A percentile compares a stretch with the other conserved stretches of the same genome.
phyloP scores from a whole-genome alignment of 2,888 invertebrate genomes.

The Boloria euphrosyne region DNA sequence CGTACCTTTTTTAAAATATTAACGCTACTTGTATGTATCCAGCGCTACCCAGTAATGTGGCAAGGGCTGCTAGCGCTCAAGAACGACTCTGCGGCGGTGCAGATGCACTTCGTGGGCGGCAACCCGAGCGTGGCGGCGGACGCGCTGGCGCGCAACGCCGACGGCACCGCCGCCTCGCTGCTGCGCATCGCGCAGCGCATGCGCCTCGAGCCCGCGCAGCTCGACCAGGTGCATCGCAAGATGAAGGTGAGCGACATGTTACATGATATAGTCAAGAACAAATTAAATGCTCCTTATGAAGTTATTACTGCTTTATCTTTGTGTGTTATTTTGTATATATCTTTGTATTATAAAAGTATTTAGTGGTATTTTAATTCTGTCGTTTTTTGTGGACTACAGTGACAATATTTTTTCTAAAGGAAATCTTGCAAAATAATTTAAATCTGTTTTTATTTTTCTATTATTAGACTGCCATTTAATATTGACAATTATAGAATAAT shows the following conservation, averaged over 20 bases:
- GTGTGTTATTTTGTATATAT: too few species aligned
- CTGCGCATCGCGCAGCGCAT: constrained; percentile 98
- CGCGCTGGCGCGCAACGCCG: constrained; percentile 92
- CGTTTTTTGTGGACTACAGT: too few species aligned
- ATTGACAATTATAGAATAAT: too few species aligned
- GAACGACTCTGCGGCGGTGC: constrained; percentile 98
- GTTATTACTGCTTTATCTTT: too few species aligned
- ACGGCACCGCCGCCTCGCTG: constrained; percentile 92
- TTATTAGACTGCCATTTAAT: too few species aligned
- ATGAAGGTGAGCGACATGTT: constrained; percentile 88
- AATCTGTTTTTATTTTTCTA: too few species aligned
- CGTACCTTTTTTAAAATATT: not conserved
- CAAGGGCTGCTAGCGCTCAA: constrained; percentile 96
- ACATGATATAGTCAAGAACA: too few species aligned
- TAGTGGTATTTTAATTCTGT: too few species aligned
- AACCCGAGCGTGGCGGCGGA: constrained; percentile 94
- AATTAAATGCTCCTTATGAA: not conserved
- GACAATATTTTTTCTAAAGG: too few species aligned
- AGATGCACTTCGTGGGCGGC: constrained; percentile 99
- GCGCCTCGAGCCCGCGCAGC: constrained; percentile 96
- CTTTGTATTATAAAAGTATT: too few species aligned
- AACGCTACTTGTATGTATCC: constrained; percentile 44
- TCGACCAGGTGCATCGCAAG: constrained; percentile 97
- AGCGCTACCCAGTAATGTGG: constrained; percentile 99
- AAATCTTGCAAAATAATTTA: too few species aligned